Evolutionary conservation across 2,888 invertebrate genomes (phyloP).

Genomic region (Hypomecis punctinalis): DNA sequence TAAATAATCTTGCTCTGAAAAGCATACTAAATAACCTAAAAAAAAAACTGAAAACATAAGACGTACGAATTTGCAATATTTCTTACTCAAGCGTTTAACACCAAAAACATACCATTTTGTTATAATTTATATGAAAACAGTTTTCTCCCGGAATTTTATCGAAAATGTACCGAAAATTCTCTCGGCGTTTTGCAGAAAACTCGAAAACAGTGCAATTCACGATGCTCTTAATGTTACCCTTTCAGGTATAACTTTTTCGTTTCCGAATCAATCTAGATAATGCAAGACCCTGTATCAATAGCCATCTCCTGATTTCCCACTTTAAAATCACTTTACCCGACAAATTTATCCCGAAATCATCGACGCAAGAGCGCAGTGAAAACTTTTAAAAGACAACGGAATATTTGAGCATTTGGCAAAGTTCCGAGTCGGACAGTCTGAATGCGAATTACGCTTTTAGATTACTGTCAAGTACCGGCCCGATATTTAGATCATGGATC

Average conservation of each 20-base stretch:
- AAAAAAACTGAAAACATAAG: too few relatives aligned
- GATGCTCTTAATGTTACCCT: too few relatives aligned
- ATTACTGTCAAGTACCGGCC: slow-evolving; percentile 49
- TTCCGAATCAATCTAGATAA: not conserved
- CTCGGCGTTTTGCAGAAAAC: too few relatives aligned
- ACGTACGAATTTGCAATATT: too few relatives aligned
- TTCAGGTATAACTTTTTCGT: not conserved
- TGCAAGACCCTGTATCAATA: not conserved
- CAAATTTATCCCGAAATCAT: not conserved
- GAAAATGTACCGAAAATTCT: too few relatives aligned
- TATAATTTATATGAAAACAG: too few relatives aligned
- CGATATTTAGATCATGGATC: slow-evolving; percentile 47
- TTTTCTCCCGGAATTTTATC: too few relatives aligned
- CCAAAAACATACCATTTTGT: too few relatives aligned
- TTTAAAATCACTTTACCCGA: slow-evolving; percentile 1
- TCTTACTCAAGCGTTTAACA: too few relatives aligned
- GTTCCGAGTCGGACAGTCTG: slow-evolving; percentile 62
- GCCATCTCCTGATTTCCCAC: not conserved
- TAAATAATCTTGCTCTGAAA: too few relatives aligned
- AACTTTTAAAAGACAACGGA: slow-evolving; percentile 42
- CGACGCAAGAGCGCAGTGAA: slow-evolving; percentile 24
- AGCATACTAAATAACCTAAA: too few relatives aligned
- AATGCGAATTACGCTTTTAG: slow-evolving; percentile 47
- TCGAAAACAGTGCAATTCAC: too few relatives aligned
- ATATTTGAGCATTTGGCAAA: slow-evolving; percentile 61